Base-by-base conservation (phyloP, 2,888 invertebrate species). In the Pseudococcus jackbeardsleyi region DNA sequence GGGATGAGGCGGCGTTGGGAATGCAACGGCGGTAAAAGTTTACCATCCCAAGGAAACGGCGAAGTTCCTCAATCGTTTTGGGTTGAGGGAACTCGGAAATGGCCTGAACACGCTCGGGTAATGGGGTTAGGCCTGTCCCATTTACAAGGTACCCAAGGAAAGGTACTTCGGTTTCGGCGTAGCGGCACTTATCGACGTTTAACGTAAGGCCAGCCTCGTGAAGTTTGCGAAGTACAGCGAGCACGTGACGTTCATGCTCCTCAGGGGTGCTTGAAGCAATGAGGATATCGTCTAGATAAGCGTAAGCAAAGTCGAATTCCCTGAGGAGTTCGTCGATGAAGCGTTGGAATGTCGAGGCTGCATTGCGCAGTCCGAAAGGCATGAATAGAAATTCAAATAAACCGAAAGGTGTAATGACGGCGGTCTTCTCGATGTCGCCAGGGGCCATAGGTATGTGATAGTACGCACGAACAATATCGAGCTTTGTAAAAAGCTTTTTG, bases 131-230 rank as follows among this genome's bases (percentile, higher is more conserved):
- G 46, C 4, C 8, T 7, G 68, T 19, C n/a, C 5, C 2, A 22
- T 86, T 68, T 17, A 68, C 68, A n/a, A n/a, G n/a, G n/a, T n/a
- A n/a, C n/a, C n/a, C n/a, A n/a, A n/a, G n/a, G n/a, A n/a, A n/a
- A n/a, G 1, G 42, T n/a, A 86, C 68, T 9, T 39, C 26, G 12
- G 42, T 39, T 22, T 46, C 7, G 7, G 72, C 72, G 17, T 46
- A 86, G 2, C 17, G 22, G 59, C 86, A 86, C 68, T 86, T 86
- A 9, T 12, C n/a, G 6, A n/a, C 54, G 54, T 42, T 86, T 1
- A 68, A 9, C 12, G n/a, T 86, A 0, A 68, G n/a, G 12, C 86
- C 68, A 33, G 68, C 39, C 4, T 12, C n/a, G n/a, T n/a, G n/a
- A n/a, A n/a, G n/a, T n/a, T n/a, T n/a, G n/a, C n/a, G n/a, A n/a